Conservation (phyloP, 2,888 invertebrate species). For the Perdita meconis region DNA sequence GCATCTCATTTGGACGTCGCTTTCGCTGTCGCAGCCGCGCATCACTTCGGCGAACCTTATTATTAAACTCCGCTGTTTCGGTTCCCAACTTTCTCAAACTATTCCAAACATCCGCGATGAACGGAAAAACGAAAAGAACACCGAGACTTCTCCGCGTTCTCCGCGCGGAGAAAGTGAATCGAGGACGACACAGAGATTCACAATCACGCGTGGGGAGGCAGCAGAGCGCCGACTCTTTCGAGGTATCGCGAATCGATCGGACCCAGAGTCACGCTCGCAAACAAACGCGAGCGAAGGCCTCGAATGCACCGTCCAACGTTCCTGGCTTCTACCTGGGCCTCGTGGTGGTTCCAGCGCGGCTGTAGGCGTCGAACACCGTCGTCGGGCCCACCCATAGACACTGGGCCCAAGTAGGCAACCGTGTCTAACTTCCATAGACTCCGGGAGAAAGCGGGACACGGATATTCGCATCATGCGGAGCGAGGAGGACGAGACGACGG, state of each 20-base stretch:
- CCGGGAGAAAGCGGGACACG: conserved; percentile 13
- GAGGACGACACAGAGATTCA: conserved; percentile 14
- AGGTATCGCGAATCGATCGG: conserved; percentile 76
- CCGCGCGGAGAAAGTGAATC: no score
- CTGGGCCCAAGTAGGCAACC: conserved; percentile 69
- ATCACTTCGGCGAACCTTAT: no score
- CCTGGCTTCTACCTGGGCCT: conserved; percentile 35
- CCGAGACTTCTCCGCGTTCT: no score
- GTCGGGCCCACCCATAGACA: conserved; percentile 66
- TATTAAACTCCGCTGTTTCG: no score
- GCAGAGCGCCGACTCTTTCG: conserved; percentile 51
- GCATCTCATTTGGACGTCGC: no score
- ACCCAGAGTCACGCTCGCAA: conserved; percentile 74
- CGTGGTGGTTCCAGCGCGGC: conserved; percentile 34
- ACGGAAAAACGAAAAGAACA: no score
- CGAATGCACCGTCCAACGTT: conserved; percentile 33
- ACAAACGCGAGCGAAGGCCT: conserved; percentile 63
- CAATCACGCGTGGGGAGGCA: conserved; percentile 38
- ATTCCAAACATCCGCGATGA: no score
- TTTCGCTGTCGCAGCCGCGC: no score
- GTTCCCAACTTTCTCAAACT: no score
- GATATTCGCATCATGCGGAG: neutral
- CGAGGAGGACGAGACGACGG: conserved; percentile 1
- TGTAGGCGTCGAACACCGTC: conserved; percentile 57
- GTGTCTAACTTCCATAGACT: conserved; percentile 72